Evolutionary conservation across 2,797 vertebrate genomes (phyloP).

Genomic region (Loris lydekkerianus): DNA sequence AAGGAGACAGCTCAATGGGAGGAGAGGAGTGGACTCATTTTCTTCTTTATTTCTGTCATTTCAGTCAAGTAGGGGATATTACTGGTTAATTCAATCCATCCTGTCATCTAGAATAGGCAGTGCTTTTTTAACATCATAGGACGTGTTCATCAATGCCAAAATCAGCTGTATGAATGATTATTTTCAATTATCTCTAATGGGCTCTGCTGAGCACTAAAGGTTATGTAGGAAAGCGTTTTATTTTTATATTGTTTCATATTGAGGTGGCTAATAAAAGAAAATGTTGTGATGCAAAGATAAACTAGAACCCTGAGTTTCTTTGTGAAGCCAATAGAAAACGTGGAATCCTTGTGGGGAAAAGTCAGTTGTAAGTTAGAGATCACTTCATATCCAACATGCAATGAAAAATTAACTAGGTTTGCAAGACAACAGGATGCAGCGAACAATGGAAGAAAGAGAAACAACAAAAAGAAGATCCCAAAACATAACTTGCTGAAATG

Average conservation of each 20-base stretch:
- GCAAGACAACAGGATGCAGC: no score
- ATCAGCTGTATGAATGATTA: conserved; percentile 53
- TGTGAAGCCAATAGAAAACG: conserved; percentile 45
- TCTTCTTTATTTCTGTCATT: conserved; percentile 40
- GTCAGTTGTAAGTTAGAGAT: not conserved
- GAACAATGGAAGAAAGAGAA: no score
- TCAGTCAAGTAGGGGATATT: not conserved
- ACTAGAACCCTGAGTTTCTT: conserved; percentile 55
- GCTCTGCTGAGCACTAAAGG: conserved; percentile 50
- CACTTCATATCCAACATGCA: not conserved
- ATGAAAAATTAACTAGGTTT: no score
- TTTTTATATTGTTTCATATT: conserved; percentile 57
- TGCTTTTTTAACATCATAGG: conserved; percentile 41
- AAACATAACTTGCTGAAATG: not conserved
- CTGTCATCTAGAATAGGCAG: conserved; percentile 29
- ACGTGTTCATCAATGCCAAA: conserved; percentile 62
- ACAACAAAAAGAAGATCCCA: no score
- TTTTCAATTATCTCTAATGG: conserved; percentile 41
- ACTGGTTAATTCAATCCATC: conserved; percentile 46
- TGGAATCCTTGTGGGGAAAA: conserved; percentile 36
- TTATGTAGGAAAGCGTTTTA: conserved; percentile 66
- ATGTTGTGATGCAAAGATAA: conserved; percentile 55
- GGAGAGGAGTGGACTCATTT: not conserved
- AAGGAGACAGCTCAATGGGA: not conserved
- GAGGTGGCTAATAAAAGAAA: conserved; percentile 68